Evolutionary conservation across 2,888 invertebrate genomes (phyloP).

Genomic region (Hoplodrina blanda): DNA sequence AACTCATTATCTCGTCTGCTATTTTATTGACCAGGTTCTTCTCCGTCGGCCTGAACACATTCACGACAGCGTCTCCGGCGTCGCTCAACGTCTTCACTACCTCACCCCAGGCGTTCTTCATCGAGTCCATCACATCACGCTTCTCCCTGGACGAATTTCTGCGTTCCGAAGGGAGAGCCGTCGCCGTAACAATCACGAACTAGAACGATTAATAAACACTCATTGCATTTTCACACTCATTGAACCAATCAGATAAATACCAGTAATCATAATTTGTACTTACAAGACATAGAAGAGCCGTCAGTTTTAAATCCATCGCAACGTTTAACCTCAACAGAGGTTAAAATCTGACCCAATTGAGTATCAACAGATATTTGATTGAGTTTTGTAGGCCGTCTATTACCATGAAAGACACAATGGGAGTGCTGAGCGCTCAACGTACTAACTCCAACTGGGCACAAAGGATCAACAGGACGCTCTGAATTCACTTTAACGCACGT

Average conservation of each 20-base stretch:
- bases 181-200: too few species aligned
- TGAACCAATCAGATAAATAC: conserved; percentile 50
- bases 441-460: conserved; percentile 75
- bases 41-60: too few species aligned
- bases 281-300: conserved; percentile 73
- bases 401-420: conserved; percentile 44
- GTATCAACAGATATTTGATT: conserved; percentile 23
- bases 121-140: too few species aligned
- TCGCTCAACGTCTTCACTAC: too few species aligned
- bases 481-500: conserved; percentile 78
- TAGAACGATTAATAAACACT: too few species aligned
- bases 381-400: conserved; percentile 23
- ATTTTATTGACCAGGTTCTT: too few species aligned
- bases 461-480: conserved; percentile 81
- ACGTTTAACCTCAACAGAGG: conserved; percentile 20
- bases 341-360: conserved; percentile 22
- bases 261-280: conserved; percentile 66
- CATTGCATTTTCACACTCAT: conserved; percentile 30
- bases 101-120: too few species aligned
- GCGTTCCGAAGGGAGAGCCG: too few species aligned
- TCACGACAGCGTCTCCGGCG: too few species aligned
- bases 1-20: too few species aligned
- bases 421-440: conserved; percentile 69
- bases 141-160: too few species aligned
- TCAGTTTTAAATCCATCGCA: conserved; percentile 76